Conservation (phyloP, 2,888 invertebrate species). For the Trichopria drosophilae region DNA sequence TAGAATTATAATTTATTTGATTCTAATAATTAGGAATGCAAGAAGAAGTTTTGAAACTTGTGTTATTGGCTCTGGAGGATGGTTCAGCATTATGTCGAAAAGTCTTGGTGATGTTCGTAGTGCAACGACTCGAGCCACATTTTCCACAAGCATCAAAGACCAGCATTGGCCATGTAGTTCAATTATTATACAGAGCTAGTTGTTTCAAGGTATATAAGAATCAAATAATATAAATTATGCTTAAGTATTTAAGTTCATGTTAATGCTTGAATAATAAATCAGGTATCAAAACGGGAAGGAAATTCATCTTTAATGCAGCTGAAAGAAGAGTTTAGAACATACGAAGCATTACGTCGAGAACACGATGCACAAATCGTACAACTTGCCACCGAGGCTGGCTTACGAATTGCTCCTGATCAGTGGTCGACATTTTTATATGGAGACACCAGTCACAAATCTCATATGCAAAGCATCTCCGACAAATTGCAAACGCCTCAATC, state of each 20-base stretch:
- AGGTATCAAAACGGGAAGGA: slow-evolving; percentile 94
- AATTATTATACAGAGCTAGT: slow-evolving; percentile 94
- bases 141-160: slow-evolving; percentile 97
- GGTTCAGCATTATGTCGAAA: slow-evolving; percentile 91
- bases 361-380: slow-evolving; percentile 99
- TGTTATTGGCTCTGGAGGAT: slow-evolving; percentile 91
- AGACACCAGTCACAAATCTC: slow-evolving; percentile 91
- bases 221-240: slow-evolving; percentile 7
- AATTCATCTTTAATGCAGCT: slow-evolving; percentile 98
- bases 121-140: slow-evolving; percentile 92
- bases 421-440: slow-evolving; percentile 97
- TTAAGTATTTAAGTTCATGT: slow-evolving; percentile 8
- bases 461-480: slow-evolving; percentile 94
- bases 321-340: slow-evolving; percentile 94
- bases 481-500: slow-evolving; percentile 92
- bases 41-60: slow-evolving; percentile 94
- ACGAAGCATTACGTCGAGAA: slow-evolving; percentile 89
- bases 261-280: slow-evolving; percentile 29
- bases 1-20: slow-evolving; percentile 13
- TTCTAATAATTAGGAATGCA: slow-evolving; percentile 78
- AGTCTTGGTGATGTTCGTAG: slow-evolving; percentile 97
- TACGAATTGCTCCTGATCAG: slow-evolving; percentile 96
- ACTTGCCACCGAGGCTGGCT: slow-evolving; percentile 95
- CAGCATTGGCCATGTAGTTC: slow-evolving; percentile 98
- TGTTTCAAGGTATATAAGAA: slow-evolving; percentile 93